Conservation (phyloP, 2,113 vertebrate genomes). For the Charadrius vociferus region DNA sequence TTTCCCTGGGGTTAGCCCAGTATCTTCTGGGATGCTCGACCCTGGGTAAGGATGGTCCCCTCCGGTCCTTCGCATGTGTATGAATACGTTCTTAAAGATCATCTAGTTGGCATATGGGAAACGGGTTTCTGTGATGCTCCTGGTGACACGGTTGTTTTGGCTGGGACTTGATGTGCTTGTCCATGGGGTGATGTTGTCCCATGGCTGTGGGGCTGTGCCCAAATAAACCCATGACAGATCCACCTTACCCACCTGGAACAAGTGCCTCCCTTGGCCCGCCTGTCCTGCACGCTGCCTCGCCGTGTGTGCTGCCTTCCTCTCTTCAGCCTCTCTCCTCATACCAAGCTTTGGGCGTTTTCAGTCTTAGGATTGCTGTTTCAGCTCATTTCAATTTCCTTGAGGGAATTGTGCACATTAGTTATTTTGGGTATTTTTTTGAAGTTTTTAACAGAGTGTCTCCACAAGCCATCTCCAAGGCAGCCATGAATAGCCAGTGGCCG, state of each 20-base stretch:
- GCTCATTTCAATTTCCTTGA: background rate
- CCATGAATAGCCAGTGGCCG: background rate
- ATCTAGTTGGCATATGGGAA: background rate
- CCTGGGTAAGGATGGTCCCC: background rate
- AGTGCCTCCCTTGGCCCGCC: background rate
- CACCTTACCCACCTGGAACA: background rate
- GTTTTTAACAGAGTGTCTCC: background rate
- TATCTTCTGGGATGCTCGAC: background rate
- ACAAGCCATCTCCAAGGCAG: background rate
- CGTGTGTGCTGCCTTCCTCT: fast-evolving
- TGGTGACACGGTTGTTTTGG: background rate
- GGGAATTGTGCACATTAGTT: background rate
- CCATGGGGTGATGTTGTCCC: background rate
- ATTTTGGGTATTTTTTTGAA: background rate
- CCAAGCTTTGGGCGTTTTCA: background rate
- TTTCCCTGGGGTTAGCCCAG: background rate
- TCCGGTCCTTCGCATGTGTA: background rate
- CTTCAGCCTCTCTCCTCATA: background rate
- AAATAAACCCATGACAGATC: background rate
- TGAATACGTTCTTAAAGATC: background rate
- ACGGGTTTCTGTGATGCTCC: background rate
- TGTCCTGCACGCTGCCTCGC: fast-evolving
- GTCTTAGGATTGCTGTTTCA: background rate
- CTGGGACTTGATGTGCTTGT: background rate
- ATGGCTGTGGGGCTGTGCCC: background rate